Evolutionary conservation across 2,113 vertebrate species (phyloP), one percentile per base, ranked within the genome.

Genomic region (Monopterus albus): DNA sequence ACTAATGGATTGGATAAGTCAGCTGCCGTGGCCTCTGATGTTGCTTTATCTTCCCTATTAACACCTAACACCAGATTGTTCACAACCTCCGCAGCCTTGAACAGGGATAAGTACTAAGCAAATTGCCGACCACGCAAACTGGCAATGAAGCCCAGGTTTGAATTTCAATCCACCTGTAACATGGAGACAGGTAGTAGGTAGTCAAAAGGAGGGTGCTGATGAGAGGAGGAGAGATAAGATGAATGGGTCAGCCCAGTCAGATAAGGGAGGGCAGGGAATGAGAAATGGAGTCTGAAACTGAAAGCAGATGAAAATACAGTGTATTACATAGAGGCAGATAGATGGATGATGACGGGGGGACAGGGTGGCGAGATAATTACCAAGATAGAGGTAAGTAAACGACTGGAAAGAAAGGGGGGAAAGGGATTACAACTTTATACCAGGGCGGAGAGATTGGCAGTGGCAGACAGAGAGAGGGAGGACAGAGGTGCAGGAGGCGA

Each of bases 291-390:
- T 66, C 81, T 75, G 66, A 74, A 88, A 86, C 78, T 55, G 59
- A 84, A 83, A 68, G 74, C 85, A 85, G 91, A 91, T 84, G 79
- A 85, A 88, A 87, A 90, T 91, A 84, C n/a, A n/a, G n/a, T n/a
- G n/a, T 93, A 93, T 92, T 90, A 91, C 88, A 91, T 91, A 82
- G 79, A 80, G 77, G 79, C 73, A 78, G 79, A 82, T 87, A 78
- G 86, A 80, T 71, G 78, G 86, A 83, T 87, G 87, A 83, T 76
- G 73, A 81, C 55, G 50, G 75, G 59, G 78, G 88, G 86, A 90
- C 81, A 60, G 75, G 82, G 87, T 46, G 62, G 64, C 89, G 81
- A 93, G 91, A 91, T 90, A 91, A 92, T 91, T 85, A 86, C 70
- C 51, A 79, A 89, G 92, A 93, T 92, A 90, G 60, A 79, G 85